Conservation (phyloP, 2,797 vertebrate genomes). For the Graptemys geographica region DNA sequence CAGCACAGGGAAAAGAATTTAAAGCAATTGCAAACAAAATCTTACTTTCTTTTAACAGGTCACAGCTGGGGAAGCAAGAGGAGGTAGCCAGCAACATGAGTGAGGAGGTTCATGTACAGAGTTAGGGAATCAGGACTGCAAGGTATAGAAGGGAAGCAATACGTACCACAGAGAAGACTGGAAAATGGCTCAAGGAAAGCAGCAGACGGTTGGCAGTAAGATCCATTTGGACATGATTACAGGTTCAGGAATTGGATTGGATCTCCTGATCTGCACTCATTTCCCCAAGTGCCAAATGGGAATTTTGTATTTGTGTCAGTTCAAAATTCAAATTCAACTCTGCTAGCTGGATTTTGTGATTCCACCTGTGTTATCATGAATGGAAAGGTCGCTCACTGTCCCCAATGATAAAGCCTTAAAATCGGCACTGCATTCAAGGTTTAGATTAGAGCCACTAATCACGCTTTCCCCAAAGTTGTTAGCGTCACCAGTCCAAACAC, state of each 20-base stretch:
- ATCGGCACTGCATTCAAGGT: not conserved
- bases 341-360: not conserved
- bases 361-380: not conserved
- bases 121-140: not conserved
- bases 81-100: not conserved
- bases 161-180: not conserved
- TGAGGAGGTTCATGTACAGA: not conserved
- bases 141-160: not conserved
- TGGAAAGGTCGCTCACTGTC: not conserved
- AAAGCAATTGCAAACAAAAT: conserved; percentile 59
- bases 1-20: conserved; percentile 51
- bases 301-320: not conserved
- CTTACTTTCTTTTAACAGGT: conserved; percentile 11
- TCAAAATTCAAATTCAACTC: not conserved
- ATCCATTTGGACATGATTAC: not conserved
- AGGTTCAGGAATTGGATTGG: not conserved
- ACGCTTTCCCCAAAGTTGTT: not conserved
- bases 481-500: not conserved
- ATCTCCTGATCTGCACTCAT: not conserved
- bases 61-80: conserved; percentile 22
- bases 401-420: not conserved
- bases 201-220: not conserved
- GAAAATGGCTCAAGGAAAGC: not conserved
- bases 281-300: no score
- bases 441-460: not conserved